Conservation (phyloP, 2,113 vertebrate genomes). For the Phrynocephalus versicolor region DNA sequence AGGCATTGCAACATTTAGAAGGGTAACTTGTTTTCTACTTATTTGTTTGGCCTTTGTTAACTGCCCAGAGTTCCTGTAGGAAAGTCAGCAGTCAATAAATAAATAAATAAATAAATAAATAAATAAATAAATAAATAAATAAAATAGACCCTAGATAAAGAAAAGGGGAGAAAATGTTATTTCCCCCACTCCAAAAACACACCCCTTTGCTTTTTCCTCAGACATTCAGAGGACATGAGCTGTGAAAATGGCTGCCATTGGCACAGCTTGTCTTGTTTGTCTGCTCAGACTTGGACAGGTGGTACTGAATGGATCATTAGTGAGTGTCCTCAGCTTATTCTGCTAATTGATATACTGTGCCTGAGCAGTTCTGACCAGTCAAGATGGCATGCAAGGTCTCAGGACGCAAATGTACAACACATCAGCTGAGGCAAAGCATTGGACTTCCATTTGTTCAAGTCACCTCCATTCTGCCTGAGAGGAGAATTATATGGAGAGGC, state of each 20-base stretch:
- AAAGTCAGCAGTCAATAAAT: too few relatives aligned
- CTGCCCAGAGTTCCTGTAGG: too few relatives aligned
- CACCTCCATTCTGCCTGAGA: not conserved
- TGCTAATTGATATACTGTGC: not conserved
- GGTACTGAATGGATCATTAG: not conserved
- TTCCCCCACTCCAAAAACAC: too few relatives aligned
- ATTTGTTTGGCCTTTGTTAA: too few relatives aligned
- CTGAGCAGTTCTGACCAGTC: not conserved
- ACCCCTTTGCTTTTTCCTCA: not conserved
- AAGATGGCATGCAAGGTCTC: not conserved
- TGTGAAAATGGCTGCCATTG: not conserved
- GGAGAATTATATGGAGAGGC: not conserved
- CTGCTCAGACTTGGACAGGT: not conserved
- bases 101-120: too few relatives aligned
- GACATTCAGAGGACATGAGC: not conserved
- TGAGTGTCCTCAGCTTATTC: not conserved
- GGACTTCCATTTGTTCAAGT: not conserved
- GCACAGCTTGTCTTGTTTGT: not conserved
- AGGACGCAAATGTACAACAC: not conserved
- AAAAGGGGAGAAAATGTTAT: not conserved
- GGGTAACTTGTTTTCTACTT: too few relatives aligned
- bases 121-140: too few relatives aligned
- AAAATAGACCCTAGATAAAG: not conserved
- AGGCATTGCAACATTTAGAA: not conserved
- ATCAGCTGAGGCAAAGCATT: not conserved